Base-by-base conservation (phyloP, 2,888 invertebrate genomes). In the Julus scanicus region DNA sequence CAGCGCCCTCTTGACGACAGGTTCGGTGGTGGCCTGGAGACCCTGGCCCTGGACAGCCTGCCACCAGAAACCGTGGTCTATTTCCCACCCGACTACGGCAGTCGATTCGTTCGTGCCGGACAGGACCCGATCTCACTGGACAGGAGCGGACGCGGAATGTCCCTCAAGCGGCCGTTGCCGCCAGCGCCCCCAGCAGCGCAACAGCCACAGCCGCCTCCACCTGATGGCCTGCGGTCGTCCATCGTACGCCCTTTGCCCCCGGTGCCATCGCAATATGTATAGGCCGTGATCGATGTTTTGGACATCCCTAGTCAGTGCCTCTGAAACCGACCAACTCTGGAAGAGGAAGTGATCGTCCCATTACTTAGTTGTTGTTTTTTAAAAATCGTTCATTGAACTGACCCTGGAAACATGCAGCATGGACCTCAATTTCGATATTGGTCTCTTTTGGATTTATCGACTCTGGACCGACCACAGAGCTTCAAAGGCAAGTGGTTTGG, bases 221-320 rank as follows among this genome's bases (percentile, higher is more conserved):
- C n/a, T 17, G 20, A 44, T 13, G 37, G 84, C 48, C 49, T 84
- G 84, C 84, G 84, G 0, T n/a, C 84, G 8, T 84, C 86, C 40
- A 53, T 86, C n/a, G 88, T 86, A 71, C 89, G 89, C 86, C 89
- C 89, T 29, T 88, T 89, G 20, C 89, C 90, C 44, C 89, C 89
- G 39, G 88, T 89, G 20, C 89, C 89, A 8, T 90, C 90, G 13
- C 89, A 89, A 84, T 90, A 90, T 71, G 90, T 90, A 20, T 84
- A 84, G 84, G 40, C 40, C 2, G 84, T 15, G 84, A 84, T 15
- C 1, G 40, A 4, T 13, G 80, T 37, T 37, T 11, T 17, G 15
- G 84, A n/a, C 71, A 17, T 11, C 71, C 40, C 84, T 84, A 84
- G 84, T 84, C 84, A 84, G 84, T 84, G 84, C 84, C 84, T 84